Base-by-base conservation (phyloP, 2,888 invertebrate species). In the Lochmaea crataegi region DNA sequence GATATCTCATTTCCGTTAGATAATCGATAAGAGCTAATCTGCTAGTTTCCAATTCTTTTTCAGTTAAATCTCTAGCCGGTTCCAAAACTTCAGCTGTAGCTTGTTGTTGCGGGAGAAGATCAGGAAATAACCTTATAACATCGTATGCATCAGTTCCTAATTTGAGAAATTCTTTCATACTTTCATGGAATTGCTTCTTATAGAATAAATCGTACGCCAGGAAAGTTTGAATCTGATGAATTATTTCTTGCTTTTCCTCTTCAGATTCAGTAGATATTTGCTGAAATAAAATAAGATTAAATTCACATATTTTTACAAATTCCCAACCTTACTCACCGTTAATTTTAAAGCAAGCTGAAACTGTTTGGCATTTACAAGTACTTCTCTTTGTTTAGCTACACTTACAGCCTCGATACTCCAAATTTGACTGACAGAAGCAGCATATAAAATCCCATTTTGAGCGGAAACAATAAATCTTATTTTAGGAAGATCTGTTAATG, bases 61-160 rank as follows among this genome's bases (percentile, higher is more conserved):
- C 95, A 77, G 94, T 92, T 68, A 97, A 87, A 76, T 91, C 91
- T 60, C 92, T 83, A 5, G 81, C 79, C 26, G 85, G 81, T 73
- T 88, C 87, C 32, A 83, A 83, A 58, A 79, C 78, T 65, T 88
- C 87, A 48, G 85, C 82, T n/a, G 82, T 82, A 74, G 86, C 87
- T 38, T 81, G 80, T 56, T 87, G 85, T 71, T 88, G 86, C 7
- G 87, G 87, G 63, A 87, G 90, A 65, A 99, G 88, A 84, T 96
- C 95, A 0, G 99, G 98, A 87, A 96, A 98, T 42, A 99, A 88
- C 75, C 96, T 93, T 48, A 99, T 98, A 11, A 99, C 98, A 85
- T 97, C 95, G 60, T 96, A 94, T 0, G 98, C 97, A 88, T 99
- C 98, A 5, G 96, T 97, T 80, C 94, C 94, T 0, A 98, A 89